A percentile compares a stretch with the other conserved stretches of the same genome.
phyloP scores from a whole-genome alignment of 2,113 vertebrate species.

The Gulo gulo region DNA sequence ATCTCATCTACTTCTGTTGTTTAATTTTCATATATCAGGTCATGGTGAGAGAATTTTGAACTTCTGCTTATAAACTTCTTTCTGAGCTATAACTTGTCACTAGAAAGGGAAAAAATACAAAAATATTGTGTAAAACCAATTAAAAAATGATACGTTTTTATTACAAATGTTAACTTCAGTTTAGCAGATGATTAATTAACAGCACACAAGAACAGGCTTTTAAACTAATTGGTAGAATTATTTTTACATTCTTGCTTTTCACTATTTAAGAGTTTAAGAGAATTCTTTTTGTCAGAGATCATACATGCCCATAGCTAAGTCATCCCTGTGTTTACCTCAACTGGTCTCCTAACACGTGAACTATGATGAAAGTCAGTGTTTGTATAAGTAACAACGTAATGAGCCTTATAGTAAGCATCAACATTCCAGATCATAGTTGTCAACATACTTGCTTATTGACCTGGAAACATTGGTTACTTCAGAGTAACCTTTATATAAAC shows the following conservation, averaged over 20 bases:
- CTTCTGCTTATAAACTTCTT: not conserved
- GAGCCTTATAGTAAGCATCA: not conserved
- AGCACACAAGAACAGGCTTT: not conserved
- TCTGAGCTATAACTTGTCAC: not conserved
- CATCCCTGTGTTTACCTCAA: not conserved
- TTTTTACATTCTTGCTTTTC: slow-evolving; percentile 25
- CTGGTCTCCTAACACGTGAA: not conserved
- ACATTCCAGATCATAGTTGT: not conserved
- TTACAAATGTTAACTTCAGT: slow-evolving; percentile 20
- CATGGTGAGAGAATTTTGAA: not conserved
- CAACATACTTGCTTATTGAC: not conserved
- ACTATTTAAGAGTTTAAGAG: not conserved
- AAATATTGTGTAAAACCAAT: not conserved
- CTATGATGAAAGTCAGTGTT: not conserved
- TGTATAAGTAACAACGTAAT: not conserved
- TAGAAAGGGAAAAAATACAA: not conserved
- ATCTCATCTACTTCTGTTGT: not conserved
- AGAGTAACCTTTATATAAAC: not conserved
- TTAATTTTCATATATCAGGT: not conserved
- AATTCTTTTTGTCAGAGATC: not conserved
- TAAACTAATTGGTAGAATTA: not conserved
- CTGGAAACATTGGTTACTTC: not conserved
- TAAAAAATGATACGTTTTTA: not conserved
- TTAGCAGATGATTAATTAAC: slow-evolving; percentile 22
- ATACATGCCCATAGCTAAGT: not conserved